phyloP scores from a whole-genome alignment of 1,140 invertebrate genomes.

The Drosophila tropicalis region DNA sequence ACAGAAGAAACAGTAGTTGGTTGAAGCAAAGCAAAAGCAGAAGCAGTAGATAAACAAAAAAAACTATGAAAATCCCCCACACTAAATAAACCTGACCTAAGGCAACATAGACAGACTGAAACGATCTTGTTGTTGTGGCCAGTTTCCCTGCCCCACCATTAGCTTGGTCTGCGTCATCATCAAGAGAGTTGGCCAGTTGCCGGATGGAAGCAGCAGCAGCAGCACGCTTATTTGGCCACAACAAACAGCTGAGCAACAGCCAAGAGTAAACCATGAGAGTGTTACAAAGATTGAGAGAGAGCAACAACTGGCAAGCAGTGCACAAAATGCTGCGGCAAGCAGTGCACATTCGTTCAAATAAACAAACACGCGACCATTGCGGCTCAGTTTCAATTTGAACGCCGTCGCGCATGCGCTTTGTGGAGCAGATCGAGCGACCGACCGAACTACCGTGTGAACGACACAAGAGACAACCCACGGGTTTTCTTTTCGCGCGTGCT shows the following conservation, averaged over 20 bases:
- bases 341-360: slow-evolving; percentile 56
- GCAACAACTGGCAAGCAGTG: slow-evolving; percentile 36
- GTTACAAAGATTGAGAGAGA: slow-evolving; percentile 11
- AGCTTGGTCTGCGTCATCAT: slow-evolving; percentile 1
- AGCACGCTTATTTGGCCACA: slow-evolving; percentile 56
- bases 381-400: slow-evolving; percentile 77
- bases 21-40: slow-evolving; percentile 36
- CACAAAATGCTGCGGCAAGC: slow-evolving; percentile 16
- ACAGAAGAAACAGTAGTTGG: slow-evolving; percentile 26
- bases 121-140: background rate
- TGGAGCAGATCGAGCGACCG: too few relatives aligned
- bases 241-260: slow-evolving; percentile 31
- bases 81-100: slow-evolving; percentile 67
- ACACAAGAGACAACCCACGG: background rate
- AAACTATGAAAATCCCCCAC: slow-evolving; percentile 8
- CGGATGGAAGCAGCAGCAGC: slow-evolving; percentile 7
- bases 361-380: slow-evolving; percentile 60
- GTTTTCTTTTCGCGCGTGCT: slow-evolving; percentile 44
- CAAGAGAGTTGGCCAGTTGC: slow-evolving; percentile 19
- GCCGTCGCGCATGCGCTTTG: slow-evolving; percentile 67
- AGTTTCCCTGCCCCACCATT: too few relatives aligned
- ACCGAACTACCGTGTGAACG: background rate
- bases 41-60: slow-evolving; percentile 29
- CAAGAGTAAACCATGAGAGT: background rate
- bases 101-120: slow-evolving; percentile 51